phyloP scores from a whole-genome alignment of 2,797 vertebrate genomes.

The Sebastes iracundus region DNA sequence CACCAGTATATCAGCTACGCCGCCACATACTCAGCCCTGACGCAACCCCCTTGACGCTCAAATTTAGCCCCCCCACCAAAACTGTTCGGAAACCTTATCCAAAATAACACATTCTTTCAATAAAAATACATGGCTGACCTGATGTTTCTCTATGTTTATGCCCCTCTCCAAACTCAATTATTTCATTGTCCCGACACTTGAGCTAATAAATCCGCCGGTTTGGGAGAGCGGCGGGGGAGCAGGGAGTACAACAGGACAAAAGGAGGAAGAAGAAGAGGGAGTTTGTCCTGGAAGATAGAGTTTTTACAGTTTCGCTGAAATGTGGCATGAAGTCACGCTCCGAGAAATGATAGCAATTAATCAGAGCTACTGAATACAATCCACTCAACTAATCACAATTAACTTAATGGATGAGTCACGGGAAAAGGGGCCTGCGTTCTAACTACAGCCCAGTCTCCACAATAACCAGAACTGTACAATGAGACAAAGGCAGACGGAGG shows the following conservation, averaged over 20 bases:
- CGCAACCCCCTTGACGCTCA: constrained; percentile 8
- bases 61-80: constrained; percentile 42
- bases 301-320: constrained; percentile 61
- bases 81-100: constrained; percentile 54
- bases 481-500: constrained; percentile 8
- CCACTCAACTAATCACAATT: constrained; percentile 76
- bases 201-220: constrained; percentile 71
- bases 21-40: constrained; percentile 37
- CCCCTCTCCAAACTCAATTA: constrained; percentile 68
- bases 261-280: constrained; percentile 11
- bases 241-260: constrained; percentile 6
- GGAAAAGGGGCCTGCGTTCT: constrained; percentile 9
- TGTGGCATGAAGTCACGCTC: constrained; percentile 68
- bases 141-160: constrained; percentile 48
- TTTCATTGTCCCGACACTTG: constrained; percentile 63
- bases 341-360: constrained; percentile 79
- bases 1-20: constrained; percentile 31
- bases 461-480: constrained; percentile 4
- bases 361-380: constrained; percentile 79
- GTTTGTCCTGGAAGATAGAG: constrained; percentile 39
- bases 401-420: constrained; percentile 68
- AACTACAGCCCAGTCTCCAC: constrained; percentile 6
- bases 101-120: constrained; percentile 79
- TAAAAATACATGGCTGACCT: constrained; percentile 55
- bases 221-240: constrained; percentile 33